Conservation (phyloP, 1,140 invertebrate genomes). For the Temnothorax longispinosus region DNA sequence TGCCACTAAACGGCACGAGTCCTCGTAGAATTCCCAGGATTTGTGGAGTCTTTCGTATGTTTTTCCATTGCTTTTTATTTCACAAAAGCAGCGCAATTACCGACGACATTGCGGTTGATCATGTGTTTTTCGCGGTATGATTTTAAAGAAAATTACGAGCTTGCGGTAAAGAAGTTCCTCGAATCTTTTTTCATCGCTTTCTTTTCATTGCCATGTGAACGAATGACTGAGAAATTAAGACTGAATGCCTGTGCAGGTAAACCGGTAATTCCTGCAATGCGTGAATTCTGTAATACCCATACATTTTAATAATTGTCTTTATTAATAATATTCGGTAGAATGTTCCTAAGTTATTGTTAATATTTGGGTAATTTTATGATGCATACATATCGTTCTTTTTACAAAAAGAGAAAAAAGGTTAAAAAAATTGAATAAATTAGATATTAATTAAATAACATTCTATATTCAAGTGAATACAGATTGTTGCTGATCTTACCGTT, state of each 20-base stretch:
- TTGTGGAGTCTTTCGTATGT: conserved; percentile 25
- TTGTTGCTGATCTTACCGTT: background rate
- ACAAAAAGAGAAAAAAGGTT: background rate
- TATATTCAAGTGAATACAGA: background rate
- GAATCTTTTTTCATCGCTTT: conserved; percentile 18
- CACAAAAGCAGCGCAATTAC: conserved; percentile 16
- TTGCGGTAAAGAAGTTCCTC: background rate
- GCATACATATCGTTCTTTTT: background rate
- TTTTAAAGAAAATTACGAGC: conserved; percentile 24
- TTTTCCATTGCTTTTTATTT: conserved; percentile 1
- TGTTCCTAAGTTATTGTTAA: background rate
- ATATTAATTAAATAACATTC: background rate
- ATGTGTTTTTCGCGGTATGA: background rate
- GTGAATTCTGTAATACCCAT: background rate
- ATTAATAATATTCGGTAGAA: background rate
- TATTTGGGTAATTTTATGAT: background rate
- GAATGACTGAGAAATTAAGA: background rate
- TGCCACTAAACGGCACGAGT: conserved; percentile 71
- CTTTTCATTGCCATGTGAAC: conserved; percentile 41
- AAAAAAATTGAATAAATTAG: background rate
- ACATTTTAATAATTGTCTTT: background rate
- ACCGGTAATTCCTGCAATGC: background rate
- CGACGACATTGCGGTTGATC: conserved; percentile 14
- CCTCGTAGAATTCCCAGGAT: conserved; percentile 70
- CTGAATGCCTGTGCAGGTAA: background rate